A percentile compares a stretch with the other conserved stretches of the same genome.
Evolutionary conservation across 2,113 vertebrate genomes (phyloP).

Genomic region (Odocoileus hemionus): DNA sequence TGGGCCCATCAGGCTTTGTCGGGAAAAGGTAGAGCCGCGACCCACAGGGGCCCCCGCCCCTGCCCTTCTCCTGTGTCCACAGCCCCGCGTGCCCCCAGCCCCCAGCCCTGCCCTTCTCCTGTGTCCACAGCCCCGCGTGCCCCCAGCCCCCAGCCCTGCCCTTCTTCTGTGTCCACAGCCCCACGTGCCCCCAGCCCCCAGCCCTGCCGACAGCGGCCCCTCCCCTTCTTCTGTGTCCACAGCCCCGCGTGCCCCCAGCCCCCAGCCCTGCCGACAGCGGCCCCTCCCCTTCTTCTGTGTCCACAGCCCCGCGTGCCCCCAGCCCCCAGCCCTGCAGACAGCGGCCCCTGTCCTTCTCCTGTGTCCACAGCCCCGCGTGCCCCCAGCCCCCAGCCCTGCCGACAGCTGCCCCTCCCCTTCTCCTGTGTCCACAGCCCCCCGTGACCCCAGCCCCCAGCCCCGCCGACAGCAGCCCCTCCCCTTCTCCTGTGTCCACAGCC

Average conservation of each 20-base stretch:
- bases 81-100: rapidly evolving
- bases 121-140: no score
- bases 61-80: no score
- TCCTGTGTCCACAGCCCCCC: neutral
- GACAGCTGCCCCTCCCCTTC: neutral
- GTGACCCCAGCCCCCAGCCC: neutral
- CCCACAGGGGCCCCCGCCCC: neutral
- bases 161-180: neutral
- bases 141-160: no score
- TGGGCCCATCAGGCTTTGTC: neutral
- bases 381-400: neutral
- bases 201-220: neutral
- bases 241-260: rapidly evolving
- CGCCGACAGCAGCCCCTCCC: neutral
- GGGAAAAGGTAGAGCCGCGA: neutral
- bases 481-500: neutral
- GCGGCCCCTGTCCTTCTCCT: neutral
- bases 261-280: neutral
- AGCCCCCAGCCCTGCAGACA: neutral
- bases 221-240: no score
- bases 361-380: neutral
- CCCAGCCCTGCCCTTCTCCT: neutral
- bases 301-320: neutral
- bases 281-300: neutral
- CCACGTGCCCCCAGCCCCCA: rapidly evolving